Base-by-base conservation (phyloP, 2,888 invertebrate species). In the Artemia sp. region DNA sequence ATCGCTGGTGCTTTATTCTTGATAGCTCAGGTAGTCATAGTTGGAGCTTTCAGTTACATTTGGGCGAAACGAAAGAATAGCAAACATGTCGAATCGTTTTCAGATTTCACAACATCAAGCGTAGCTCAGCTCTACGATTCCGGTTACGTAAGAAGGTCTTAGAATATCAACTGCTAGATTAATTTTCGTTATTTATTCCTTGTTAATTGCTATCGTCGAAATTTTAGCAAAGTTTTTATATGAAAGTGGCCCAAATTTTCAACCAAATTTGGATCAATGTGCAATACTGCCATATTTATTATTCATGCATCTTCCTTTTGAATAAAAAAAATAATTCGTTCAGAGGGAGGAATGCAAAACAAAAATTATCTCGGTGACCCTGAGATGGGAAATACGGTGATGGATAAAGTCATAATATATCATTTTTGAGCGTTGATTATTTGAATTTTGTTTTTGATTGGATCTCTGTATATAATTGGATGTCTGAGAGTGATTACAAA, bases 111-210 rank as follows among this genome's bases (percentile, higher is more conserved):
- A 77, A 83, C 85, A 71, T 87, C 86, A 78, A 87, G 86, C 76
- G 84, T 90, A 76, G 89, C 90, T 82, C 92, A 91, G 82, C 84
- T 91, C 75, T 92, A 90, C 82, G 91, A 90, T 80, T 85, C 86
- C 67, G 89, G 88, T 77, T 90, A 89, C 81, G 85, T 86, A 74
- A 88, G 87, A 74, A 78, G 81, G 73, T 82, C 64, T 58, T 58
- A 58, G 24, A 58, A 19, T 9, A 1, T 58, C 38, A 38, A 38
- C 38, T 38, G 38, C 38, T 38, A 38, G 38, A 38, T 38, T 38
- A 38, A 38, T 38, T 38, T 38, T 38, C 38, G 38, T 38, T 38
- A 38, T 38, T 38, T 38, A 38, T 38, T 38, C 38, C 38, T 38
- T 38, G 38, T 38, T 38, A 38, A 38, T 38, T 38, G 38, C 38